Conservation (phyloP, 2,797 vertebrate species). For the Gymnothorax reevesii region DNA sequence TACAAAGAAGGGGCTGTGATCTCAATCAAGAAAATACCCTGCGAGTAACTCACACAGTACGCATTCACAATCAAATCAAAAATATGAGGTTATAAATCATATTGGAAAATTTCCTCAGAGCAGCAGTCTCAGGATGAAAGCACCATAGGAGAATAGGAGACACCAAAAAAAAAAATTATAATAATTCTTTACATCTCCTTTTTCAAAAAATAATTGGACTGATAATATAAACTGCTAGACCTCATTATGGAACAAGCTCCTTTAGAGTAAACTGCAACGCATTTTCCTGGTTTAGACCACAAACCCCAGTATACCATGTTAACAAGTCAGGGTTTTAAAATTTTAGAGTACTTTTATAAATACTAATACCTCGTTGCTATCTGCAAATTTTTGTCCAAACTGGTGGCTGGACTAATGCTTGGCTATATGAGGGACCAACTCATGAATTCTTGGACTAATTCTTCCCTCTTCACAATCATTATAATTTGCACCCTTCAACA, state of each 20-base stretch:
- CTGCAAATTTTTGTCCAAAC: neutral
- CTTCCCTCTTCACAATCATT: neutral
- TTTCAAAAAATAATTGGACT: neutral
- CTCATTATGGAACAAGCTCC: neutral
- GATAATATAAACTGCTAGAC: neutral
- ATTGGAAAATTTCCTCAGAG: neutral
- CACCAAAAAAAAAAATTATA: neutral
- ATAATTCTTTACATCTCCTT: neutral
- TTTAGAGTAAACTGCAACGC: neutral
- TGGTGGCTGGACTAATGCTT: neutral
- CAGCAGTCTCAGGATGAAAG: neutral
- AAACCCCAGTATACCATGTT: neutral
- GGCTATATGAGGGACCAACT: neutral
- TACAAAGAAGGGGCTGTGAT: neutral
- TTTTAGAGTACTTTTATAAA: neutral
- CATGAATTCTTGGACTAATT: slow-evolving; percentile 2
- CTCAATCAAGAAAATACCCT: neutral
- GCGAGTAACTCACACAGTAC: neutral
- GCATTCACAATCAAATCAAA: neutral
- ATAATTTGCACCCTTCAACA: neutral
- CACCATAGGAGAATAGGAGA: neutral
- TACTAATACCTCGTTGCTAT: neutral
- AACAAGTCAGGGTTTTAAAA: neutral
- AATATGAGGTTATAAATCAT: neutral
- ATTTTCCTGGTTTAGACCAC: neutral